phyloP scores from a whole-genome alignment of 2,888 invertebrate genomes.

The Mellilla xanthometata region DNA sequence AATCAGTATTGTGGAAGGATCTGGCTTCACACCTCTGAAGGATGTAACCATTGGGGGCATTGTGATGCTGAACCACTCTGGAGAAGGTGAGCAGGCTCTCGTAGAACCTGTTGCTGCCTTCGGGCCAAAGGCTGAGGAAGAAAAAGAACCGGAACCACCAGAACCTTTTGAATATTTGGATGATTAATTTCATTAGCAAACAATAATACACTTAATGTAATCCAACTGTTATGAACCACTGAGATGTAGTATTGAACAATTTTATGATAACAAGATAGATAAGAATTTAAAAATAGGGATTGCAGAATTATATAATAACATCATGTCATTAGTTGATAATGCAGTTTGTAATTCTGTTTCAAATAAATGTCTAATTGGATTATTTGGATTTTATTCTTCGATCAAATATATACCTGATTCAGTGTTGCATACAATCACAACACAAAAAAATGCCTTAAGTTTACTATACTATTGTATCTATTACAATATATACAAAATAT shows the following conservation, averaged over 20 bases:
- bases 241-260: conserved; percentile 56
- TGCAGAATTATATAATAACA: conserved; percentile 17
- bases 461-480: too few species aligned
- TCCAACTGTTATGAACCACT: too few species aligned
- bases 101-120: conserved; percentile 97
- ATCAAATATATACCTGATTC: too few species aligned
- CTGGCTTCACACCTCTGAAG: conserved; percentile 93
- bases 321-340: conserved; percentile 3
- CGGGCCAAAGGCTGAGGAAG: conserved; percentile 95
- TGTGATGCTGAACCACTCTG: conserved; percentile 94
- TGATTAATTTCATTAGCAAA: conserved; percentile 78
- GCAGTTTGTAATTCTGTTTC: conserved; percentile 45
- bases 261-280: conserved; percentile 44
- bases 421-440: too few species aligned
- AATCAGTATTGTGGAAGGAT: conserved; percentile 90
- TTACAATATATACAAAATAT: too few species aligned
- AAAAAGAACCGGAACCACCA: conserved; percentile 98
- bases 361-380: conserved; percentile 39
- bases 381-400: background rate
- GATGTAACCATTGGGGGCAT: conserved; percentile 97
- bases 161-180: conserved; percentile 98
- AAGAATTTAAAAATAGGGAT: conserved; percentile 37
- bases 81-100: conserved; percentile 90
- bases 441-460: too few species aligned
- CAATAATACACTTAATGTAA: conserved; percentile 4